These are phyloP conservation scores for Penaeus chinensis DNA, from an alignment of 1,140 invertebrate species.

Conservation along the genomic window DNA sequence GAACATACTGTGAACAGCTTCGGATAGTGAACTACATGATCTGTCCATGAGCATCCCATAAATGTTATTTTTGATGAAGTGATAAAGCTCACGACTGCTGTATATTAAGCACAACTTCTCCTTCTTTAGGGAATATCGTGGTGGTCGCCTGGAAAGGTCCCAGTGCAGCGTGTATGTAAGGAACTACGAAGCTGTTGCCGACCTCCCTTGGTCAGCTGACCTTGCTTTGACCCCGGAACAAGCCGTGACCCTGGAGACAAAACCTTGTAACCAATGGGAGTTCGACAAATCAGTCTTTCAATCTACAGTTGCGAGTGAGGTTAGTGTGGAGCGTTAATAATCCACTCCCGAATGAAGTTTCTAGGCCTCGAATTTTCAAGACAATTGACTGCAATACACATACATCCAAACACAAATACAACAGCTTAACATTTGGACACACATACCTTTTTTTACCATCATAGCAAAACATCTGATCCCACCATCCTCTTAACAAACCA, in stretches of 20 bases:
- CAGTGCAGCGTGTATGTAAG: constrained; percentile 44
- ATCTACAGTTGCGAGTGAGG: constrained; percentile 53
- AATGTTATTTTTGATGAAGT: no score
- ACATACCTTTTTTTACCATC: no score
- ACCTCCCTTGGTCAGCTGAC: constrained; percentile 1
- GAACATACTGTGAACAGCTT: no score
- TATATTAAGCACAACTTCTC: not conserved
- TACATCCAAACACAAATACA: no score
- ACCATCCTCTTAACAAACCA: not conserved
- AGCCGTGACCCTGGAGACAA: constrained; percentile 2
- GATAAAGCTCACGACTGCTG: no score
- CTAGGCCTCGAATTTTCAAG: no score
- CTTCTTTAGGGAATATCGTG: constrained; percentile 39
- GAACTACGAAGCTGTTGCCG: constrained; percentile 17
- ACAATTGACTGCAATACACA: no score
- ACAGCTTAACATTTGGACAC: no score
- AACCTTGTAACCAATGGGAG: constrained; percentile 33
- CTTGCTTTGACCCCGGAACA: constrained; percentile 3
- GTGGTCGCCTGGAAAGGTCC: constrained; percentile 32
- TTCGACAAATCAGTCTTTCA: constrained; percentile 55
- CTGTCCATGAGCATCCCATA: no score
- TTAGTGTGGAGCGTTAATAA: not conserved
- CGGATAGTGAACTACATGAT: no score
- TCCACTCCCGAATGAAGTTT: not conserved
- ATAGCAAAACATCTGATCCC: no score